These are phyloP conservation scores for Calycopis cecrops DNA, from an alignment of 1,140 invertebrate genomes.

Conservation along the genomic window DNA sequence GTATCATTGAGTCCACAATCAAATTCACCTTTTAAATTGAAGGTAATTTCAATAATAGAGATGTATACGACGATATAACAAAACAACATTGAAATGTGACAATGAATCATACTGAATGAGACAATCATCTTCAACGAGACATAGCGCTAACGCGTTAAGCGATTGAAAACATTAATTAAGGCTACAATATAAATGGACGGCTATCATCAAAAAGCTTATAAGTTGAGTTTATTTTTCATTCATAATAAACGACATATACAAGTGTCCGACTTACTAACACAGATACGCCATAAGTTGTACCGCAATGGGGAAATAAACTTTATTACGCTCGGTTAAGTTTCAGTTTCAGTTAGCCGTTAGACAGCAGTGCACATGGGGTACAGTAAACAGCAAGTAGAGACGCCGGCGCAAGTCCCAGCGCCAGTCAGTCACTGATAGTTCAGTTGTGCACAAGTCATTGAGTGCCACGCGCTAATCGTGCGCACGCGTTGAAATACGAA, in stretches of 20 bases:
- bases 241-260: slow-evolving; percentile 67
- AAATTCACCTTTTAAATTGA: no score
- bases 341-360: slow-evolving; percentile 35
- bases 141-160: slow-evolving; percentile 46
- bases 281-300: slow-evolving; percentile 43
- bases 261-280: slow-evolving; percentile 67
- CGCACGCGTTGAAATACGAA: slow-evolving; percentile 53
- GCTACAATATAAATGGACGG: slow-evolving; percentile 58
- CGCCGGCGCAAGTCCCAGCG: slow-evolving; percentile 52
- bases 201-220: slow-evolving; percentile 60
- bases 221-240: slow-evolving; percentile 68
- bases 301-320: slow-evolving; percentile 25
- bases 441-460: slow-evolving; percentile 48
- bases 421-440: slow-evolving; percentile 56
- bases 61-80: slow-evolving; percentile 8
- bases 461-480: slow-evolving; percentile 47
- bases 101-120: slow-evolving; percentile 48
- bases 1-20: no score
- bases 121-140: slow-evolving; percentile 37
- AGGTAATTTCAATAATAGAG: slow-evolving; percentile 2
- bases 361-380: slow-evolving; percentile 60
- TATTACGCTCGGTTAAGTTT: slow-evolving; percentile 21
- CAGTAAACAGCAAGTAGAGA: slow-evolving; percentile 57
- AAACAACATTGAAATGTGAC: slow-evolving; percentile 20
- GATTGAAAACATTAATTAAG: slow-evolving; percentile 68